These are phyloP conservation scores for Apeltes quadracus DNA, from an alignment of 2,113 vertebrate genomes.

Conservation along the genomic window DNA sequence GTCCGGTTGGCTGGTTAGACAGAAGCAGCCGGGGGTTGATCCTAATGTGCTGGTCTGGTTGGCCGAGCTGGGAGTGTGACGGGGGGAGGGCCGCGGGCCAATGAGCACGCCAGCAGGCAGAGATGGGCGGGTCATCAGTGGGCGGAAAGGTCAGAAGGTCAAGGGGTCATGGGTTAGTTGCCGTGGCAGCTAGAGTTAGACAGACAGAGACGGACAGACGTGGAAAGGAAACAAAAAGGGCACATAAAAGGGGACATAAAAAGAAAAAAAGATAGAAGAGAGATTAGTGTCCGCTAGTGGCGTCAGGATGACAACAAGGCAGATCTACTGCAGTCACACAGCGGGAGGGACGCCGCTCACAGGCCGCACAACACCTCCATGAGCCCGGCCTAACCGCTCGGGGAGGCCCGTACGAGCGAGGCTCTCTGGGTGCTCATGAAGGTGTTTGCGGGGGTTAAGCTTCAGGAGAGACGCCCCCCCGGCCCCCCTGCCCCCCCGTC, in stretches of 20 bases:
- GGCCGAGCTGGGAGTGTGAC: constrained; percentile 68
- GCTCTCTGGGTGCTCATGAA: constrained; percentile 51
- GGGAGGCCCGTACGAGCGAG: neutral
- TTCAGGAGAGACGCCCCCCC: constrained; percentile 10
- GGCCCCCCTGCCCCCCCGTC: constrained; percentile 35
- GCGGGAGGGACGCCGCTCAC: constrained; percentile 68
- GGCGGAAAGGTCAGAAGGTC: constrained; percentile 99
- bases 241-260: constrained; percentile 78
- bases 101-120: constrained; percentile 98
- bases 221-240: constrained; percentile 82
- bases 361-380: constrained; percentile 84
- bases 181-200: constrained; percentile 99
- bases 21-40: constrained; percentile 72
- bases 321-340: constrained; percentile 88
- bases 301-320: constrained; percentile 99
- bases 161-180: constrained; percentile 99
- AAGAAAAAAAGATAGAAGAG: constrained; percentile 96
- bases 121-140: constrained; percentile 99
- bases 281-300: constrained; percentile 99
- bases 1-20: constrained; percentile 71
- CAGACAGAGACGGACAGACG: constrained; percentile 84
- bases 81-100: constrained; percentile 88
- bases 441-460: constrained; percentile 25
- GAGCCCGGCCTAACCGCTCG: constrained; percentile 79
- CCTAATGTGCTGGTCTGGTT: constrained; percentile 73